These are phyloP conservation scores for Calycopis cecrops DNA, from an alignment of 1,140 invertebrate genomes.

Conservation along the genomic window DNA sequence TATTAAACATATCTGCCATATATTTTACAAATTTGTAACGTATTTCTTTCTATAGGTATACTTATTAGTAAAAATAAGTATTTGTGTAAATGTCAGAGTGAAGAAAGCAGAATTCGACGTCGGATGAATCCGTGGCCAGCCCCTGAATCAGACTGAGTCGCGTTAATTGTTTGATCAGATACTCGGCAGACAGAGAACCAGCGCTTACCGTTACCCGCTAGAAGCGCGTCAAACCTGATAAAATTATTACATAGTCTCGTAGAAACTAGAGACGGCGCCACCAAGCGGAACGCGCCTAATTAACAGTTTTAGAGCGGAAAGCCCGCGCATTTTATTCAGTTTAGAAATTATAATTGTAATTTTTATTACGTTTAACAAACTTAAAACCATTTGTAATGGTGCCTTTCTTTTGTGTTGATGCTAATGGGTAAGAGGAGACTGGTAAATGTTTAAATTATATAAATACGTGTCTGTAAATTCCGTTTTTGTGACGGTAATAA, in stretches of 20 bases:
- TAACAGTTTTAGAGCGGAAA: slow-evolving; percentile 62
- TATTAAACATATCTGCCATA: no score
- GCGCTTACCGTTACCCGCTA: slow-evolving; percentile 28
- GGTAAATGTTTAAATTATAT: background rate
- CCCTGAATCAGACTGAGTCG: slow-evolving; percentile 10
- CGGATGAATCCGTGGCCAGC: background rate
- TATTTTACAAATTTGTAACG: no score
- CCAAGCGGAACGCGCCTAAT: slow-evolving; percentile 66
- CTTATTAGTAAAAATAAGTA: no score
- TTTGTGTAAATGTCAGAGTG: no score
- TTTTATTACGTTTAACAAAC: slow-evolving; percentile 28
- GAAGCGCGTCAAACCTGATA: slow-evolving; percentile 39
- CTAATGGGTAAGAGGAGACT: slow-evolving; percentile 4
- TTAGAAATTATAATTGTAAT: slow-evolving; percentile 32
- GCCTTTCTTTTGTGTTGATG: slow-evolving; percentile 10
- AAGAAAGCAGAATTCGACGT: no score
- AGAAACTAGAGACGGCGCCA: slow-evolving; percentile 54
- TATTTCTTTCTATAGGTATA: no score
- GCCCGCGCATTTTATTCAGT: slow-evolving; percentile 30
- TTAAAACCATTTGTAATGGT: slow-evolving; percentile 4
- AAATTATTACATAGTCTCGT: slow-evolving; percentile 53
- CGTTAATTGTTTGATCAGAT: slow-evolving; percentile 18
- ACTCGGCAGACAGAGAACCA: slow-evolving; percentile 17
- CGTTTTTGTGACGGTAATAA: background rate
- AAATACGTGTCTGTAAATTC: background rate